Evolutionary conservation across 1,140 invertebrate genomes (phyloP), one percentile per base, ranked within the genome.

Genomic region (Reticulitermes speratus): DNA sequence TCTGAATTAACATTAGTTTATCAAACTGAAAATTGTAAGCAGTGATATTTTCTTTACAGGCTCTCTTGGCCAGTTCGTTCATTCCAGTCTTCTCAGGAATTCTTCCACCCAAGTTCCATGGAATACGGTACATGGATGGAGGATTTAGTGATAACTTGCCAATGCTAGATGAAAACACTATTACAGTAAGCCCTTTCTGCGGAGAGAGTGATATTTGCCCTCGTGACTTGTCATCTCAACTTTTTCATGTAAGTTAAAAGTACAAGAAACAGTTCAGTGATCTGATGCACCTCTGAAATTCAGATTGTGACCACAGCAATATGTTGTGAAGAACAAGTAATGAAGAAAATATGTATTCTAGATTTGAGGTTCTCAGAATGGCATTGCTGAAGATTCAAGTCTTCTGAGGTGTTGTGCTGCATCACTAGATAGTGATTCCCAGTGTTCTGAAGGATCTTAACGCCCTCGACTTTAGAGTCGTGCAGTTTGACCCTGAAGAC

Each of bases 131-230:
- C 90, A 97, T 99, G 93, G 99, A 99, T 91, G 99, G 99, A 48
- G 98, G 98, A 12, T 97, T 99, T 89, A 98, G 97, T 86, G 96
- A 99, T 89, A 99, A 99, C 93, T 92, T 99, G 88, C 98, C 98
- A 5, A 95, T 96, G 5, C 90, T 99, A 23, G 97, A 99, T 91
- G 96, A 97, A 90, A 96, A 98, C 89, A 99, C 99, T 0, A 96
- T 99, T 86, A 99, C 98, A 0, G 97, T 99, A 44, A 98, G 97
- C 89, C 99, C 99, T 0, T 99, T 99, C 91, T 97, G 97, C 89
- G 99, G 99, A 0, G 98, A 99, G 91, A 97, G 96, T 90, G 98
- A 99, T 90, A 99, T 99, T 88, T 99, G 99, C 92, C 99, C 99
- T 0, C 93, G 95, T 85, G 98, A 99, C 91, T 92, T 95, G 86